Evolutionary conservation across 2,797 vertebrate genomes (phyloP).

Genomic region (Typhlichthys subterraneus): DNA sequence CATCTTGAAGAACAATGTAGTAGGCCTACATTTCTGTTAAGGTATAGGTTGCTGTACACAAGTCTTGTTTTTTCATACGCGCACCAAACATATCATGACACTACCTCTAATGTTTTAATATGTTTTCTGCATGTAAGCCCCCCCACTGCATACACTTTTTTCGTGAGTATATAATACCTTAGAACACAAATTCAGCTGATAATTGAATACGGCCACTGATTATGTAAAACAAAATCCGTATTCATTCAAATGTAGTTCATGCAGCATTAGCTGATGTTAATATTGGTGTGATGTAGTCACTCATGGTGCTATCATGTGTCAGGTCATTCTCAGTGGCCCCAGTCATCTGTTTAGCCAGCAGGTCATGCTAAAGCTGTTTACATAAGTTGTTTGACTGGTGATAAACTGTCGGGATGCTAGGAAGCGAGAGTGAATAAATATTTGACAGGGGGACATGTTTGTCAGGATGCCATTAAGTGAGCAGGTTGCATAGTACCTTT

Average conservation of each 20-base stretch:
- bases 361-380: constrained; percentile 82
- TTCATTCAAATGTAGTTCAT: too few species aligned
- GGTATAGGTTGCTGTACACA: too few species aligned
- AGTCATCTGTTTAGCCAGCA: constrained; percentile 3
- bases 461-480: constrained; percentile 93
- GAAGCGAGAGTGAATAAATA: constrained; percentile 91
- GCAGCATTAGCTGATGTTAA: too few species aligned
- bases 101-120: too few species aligned
- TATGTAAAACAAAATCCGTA: background rate
- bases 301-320: background rate
- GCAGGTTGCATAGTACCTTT: constrained; percentile 72
- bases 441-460: constrained; percentile 85
- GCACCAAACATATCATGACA: too few species aligned
- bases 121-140: background rate
- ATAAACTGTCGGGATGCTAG: constrained; percentile 81
- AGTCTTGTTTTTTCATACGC: too few species aligned
- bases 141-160: too few species aligned
- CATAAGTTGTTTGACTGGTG: constrained; percentile 88
- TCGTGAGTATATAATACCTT: too few species aligned
- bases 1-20: too few species aligned
- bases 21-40: too few species aligned
- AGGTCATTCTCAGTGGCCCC: constrained; percentile 9
- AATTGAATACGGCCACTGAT: too few species aligned
- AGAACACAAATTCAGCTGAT: too few species aligned
- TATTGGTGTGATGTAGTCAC: constrained; percentile 2